A percentile compares a stretch with the other conserved stretches of the same genome.
Conservation (phyloP, 2,888 invertebrate genomes). For the Lysandra coridon region DNA sequence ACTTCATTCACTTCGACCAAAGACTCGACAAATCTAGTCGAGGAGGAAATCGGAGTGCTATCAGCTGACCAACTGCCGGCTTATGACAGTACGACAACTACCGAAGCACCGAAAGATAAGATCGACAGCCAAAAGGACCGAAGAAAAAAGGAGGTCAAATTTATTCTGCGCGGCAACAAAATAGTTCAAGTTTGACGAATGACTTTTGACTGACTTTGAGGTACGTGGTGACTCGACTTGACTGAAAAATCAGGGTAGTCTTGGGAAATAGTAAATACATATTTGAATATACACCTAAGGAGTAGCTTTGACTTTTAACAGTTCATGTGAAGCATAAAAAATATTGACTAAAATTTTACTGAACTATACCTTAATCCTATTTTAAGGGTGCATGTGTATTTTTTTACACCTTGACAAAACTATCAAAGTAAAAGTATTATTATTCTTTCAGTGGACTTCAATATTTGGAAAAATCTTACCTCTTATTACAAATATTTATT, state of each 20-base stretch:
- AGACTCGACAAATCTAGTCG: conserved; percentile 68
- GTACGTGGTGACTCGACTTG: conserved; percentile 44
- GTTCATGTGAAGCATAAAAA: background rate
- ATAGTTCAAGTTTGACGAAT: conserved; percentile 73
- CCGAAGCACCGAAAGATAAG: conserved; percentile 50
- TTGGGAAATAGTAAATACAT: background rate
- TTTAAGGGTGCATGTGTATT: background rate
- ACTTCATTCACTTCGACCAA: conserved; percentile 54
- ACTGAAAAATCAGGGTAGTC: background rate
- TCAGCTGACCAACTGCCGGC: conserved; percentile 66
- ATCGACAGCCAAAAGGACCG: conserved; percentile 57
- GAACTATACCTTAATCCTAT: background rate
- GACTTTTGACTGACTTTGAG: conserved; percentile 54
- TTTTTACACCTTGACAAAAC: background rate
- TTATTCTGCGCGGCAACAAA: conserved; percentile 73
- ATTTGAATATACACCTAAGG: background rate
- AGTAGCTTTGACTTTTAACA: background rate
- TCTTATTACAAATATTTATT: background rate
- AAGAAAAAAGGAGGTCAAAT: conserved; percentile 67
- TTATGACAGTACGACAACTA: conserved; percentile 48
- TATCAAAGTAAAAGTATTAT: background rate
- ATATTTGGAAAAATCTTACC: background rate
- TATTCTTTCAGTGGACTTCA: background rate
- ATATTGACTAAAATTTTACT: background rate
- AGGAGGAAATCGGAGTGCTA: conserved; percentile 70